Evolutionary conservation across 2,888 invertebrate species (phyloP), one percentile per base, ranked within the genome.

Genomic region (Drosophila vallismaia): DNA sequence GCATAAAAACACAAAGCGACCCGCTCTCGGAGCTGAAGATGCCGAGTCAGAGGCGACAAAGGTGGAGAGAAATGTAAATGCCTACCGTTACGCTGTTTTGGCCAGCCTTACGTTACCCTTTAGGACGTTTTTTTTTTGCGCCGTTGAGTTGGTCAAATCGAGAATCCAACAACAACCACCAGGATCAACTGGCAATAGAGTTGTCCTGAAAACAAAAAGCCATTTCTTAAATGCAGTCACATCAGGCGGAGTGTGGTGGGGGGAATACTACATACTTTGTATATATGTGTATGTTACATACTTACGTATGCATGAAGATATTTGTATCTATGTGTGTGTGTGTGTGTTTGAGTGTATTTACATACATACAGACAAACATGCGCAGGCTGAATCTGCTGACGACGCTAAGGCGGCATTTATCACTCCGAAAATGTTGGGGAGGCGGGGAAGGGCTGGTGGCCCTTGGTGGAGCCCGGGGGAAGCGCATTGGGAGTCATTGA

Each of bases 401-500:
- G 51, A 70, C 52, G 48, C 54, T 42, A 48, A 72, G 55, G 57
- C 55, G 55, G 48, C 51, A 64, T 64, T 64, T 64, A 64, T 64
- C 67, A 66, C 52, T 51, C 66, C 33, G 36, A 38, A 66, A 53
- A 66, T 29, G 40, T 7, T n/a, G 28, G 6, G 42, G 49, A 7
- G 33, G 10, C 19, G 14, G 14, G 33, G 28, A 33, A 12, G 40
- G 38, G 36, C 14, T n/a, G 38, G 38, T 19, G 19, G 36, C 19
- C 51, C 52, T 26, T 45, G 38, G 31, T 26, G 51, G 58, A 38
- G 44, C 40, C 51, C 51, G 54, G 70, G 63, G 51, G 62, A 56
- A 40, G 75, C 67, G 84, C 70, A 75, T 77, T 86, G 79, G 87
- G 82, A 87, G 79, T 82, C 82, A 82, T 82, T 82, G 87, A 82